Evolutionary conservation across 2,888 invertebrate species (phyloP), one percentile per base, ranked within the genome.

Genomic region (Chaitophorus viminalis): DNA sequence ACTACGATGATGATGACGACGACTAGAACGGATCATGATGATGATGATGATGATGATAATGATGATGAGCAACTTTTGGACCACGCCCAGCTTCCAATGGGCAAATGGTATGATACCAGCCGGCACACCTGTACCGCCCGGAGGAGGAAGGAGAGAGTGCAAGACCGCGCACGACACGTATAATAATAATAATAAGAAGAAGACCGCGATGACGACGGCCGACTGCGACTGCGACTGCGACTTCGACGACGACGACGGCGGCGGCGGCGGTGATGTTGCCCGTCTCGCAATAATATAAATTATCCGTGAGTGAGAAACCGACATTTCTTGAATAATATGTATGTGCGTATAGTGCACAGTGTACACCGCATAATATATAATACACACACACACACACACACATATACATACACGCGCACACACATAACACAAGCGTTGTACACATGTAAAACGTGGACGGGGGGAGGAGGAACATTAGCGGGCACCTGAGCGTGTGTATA

Each of bases 51-150:
- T 33, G 86, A 81, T n/a, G 87, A 81, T 65, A 60, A 74, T 87
- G 81, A 87, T 65, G 79, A 87, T 81, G 87, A 87, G 87, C 74
- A 87, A 87, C 87, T 87, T 87, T 87, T 54, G 81, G 87, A 87
- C 87, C 87, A 87, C 87, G 87, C 87, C 87, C 87, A 87, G 74
- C 87, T 74, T 87, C 87, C 87, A 87, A 87, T 87, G 87, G 74
- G 65, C 86, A 86, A 78, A 72, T 86, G 79, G 86, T 78, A 86
- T 72, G 68, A 79, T 79, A 68, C n/a, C 4, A 8, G 21, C 76
- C 76, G 84, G 77, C 68, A 52, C 84, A 87, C 87, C 87, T 87
- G 87, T 81, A 87, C 87, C 87, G 87, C 87, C 87, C 79, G 87
- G 65, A 81, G 87, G 87, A 87, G 87, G 87, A 81, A 87, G 81